Evolutionary conservation across 2,888 invertebrate species (phyloP), one percentile per base, ranked within the genome.

Genomic region (Stramonita haemastoma): DNA sequence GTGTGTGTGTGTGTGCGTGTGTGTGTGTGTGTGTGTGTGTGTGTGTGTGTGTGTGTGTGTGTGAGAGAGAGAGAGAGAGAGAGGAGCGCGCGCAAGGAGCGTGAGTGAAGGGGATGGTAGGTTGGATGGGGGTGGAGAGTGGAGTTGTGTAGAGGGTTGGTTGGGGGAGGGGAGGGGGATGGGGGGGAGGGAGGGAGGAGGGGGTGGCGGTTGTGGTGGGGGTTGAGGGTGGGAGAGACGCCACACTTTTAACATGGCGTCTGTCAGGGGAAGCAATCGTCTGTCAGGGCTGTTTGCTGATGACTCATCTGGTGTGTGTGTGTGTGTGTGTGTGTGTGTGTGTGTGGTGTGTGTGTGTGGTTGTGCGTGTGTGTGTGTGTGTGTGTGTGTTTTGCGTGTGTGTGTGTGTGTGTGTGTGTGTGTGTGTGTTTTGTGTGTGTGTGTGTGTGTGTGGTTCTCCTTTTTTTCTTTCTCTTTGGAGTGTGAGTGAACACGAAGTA

Each of bases 241-340:
- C 15, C n/a, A 77, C 73, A 13, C 19, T n/a, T 79, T 34, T 32
- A 79, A 79, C 29, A 79, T 79, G 79, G 79, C 79, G 79, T 17
- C 79, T 34, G 79, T 79, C 79, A 79, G 34, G 79, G 79, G 79
- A 79, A 79, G 34, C 17, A 79, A 79, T 34, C 79, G 34, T 79
- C 34, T 34, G 79, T 79, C 34, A 79, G 13, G n/a, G 19, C 32
- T 15, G 79, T 19, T 6, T 32, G 34, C 32, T 32, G 79, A n/a
- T 79, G 79, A 79, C 79, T 79, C 79, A 79, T 81, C 81, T 81
- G n/a, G n/a, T n/a, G n/a, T n/a, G 22, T 36, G 19, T 36, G 26
- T 81, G n/a, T 81, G 19, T 29, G 17, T 79, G 32, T 79, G 46
- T 46, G 22, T 36, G 19, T 15, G 8, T 81, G n/a, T 36, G 19